Percentiles rank a stretch among this genome's conserved stretches.
Evolutionary conservation across 2,113 vertebrate species (phyloP).

Genomic region (Edolisoma coerulescens): DNA sequence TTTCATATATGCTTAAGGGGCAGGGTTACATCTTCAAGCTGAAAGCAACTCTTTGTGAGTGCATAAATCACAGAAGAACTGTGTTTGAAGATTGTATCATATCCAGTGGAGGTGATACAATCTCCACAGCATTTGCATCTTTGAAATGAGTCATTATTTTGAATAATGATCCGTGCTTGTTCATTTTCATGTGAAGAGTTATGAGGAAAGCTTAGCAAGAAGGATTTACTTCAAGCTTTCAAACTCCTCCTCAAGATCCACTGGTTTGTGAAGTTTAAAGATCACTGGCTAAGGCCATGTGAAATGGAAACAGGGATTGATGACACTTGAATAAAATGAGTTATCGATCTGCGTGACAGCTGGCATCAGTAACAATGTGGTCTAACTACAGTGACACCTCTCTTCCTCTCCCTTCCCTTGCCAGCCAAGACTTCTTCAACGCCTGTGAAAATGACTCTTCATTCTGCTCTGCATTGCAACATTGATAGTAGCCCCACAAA

Average conservation of each 20-base stretch:
- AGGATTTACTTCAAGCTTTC: background rate
- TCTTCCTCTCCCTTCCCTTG: background rate
- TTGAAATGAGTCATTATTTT: background rate
- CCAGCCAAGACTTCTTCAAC: background rate
- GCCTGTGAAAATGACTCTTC: background rate
- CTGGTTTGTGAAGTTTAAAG: background rate
- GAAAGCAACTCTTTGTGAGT: background rate
- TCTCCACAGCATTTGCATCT: background rate
- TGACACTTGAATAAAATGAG: background rate
- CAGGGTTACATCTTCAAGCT: background rate
- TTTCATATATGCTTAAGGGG: conserved; percentile 10
- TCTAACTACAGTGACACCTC: background rate
- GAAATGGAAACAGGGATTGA: background rate
- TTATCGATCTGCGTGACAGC: background rate
- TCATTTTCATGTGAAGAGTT: background rate
- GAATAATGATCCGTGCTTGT: background rate
- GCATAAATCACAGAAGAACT: background rate
- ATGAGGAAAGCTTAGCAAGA: background rate
- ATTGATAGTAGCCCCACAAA: background rate
- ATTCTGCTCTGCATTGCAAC: background rate
- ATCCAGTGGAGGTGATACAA: background rate
- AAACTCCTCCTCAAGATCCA: background rate
- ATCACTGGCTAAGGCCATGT: background rate
- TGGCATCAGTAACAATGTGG: background rate
- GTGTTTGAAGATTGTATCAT: background rate